Evolutionary conservation across 35 echinoderm and acorn worm genomes (phyloP).

Genomic region (Strongylocentrotus purpuratus): DNA sequence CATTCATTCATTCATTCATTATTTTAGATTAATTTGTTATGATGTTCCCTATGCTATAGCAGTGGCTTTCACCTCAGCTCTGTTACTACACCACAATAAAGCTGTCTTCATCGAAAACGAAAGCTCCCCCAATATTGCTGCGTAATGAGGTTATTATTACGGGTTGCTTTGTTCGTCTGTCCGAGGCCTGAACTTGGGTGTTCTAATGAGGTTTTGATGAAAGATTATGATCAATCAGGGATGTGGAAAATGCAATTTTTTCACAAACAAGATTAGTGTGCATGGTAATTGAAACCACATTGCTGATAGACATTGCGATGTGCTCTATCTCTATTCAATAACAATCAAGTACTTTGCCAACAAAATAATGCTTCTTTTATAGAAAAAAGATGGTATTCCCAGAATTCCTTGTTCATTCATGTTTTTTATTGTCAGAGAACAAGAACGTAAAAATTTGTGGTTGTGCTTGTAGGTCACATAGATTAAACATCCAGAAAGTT

Average conservation of each 20-base stretch:
- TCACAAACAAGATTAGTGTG: constrained; percentile 11
- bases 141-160: not conserved
- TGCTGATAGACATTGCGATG: not conserved
- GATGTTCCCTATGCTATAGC: not conserved
- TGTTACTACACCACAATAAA: not conserved
- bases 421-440: not conserved
- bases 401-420: not conserved
- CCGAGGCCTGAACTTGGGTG: not conserved
- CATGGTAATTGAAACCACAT: not conserved
- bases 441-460: too few relatives aligned
- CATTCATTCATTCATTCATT: too few relatives aligned
- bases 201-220: constrained; percentile 4
- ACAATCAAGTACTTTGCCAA: not conserved
- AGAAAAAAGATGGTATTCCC: not conserved
- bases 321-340: not conserved
- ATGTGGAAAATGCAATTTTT: not conserved
- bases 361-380: not conserved
- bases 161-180: not conserved
- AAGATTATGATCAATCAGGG: not conserved
- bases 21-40: too few relatives aligned
- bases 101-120: not conserved
- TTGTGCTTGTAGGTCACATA: too few relatives aligned
- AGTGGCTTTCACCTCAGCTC: not conserved
- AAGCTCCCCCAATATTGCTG: not conserved
- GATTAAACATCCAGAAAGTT: too few relatives aligned